Conservation (phyloP, 2,888 invertebrate species). For the Ornithoptera alexandrae region DNA sequence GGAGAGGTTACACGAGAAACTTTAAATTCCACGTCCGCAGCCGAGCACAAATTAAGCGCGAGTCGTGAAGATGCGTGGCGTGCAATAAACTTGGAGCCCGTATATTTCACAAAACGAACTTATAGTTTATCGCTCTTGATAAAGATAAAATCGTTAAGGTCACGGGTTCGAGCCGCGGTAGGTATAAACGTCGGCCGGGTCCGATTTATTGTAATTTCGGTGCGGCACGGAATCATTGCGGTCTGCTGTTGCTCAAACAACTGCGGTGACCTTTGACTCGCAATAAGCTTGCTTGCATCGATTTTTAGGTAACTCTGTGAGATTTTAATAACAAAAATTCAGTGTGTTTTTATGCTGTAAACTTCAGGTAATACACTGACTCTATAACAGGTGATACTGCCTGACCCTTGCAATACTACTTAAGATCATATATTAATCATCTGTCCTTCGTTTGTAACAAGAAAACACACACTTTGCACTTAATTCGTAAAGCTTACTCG, state of each 20-base stretch:
- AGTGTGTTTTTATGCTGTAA: no score
- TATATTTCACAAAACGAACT: conserved; percentile 21
- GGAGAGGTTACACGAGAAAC: no score
- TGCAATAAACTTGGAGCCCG: not conserved
- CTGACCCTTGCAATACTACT: no score
- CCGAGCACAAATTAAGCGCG: no score
- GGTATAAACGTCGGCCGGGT: conserved; percentile 17
- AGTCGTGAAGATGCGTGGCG: conserved; percentile 12
- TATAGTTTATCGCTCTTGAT: conserved; percentile 31
- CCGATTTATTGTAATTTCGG: conserved; percentile 28
- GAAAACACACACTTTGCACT: no score
- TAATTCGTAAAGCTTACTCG: no score
- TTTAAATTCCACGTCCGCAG: no score
- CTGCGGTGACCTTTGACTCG: conserved; percentile 21
- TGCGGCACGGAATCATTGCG: conserved; percentile 20
- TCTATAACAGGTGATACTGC: no score
- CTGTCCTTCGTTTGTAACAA: no score
- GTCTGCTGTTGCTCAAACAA: conserved; percentile 17
- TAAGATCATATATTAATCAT: no score
- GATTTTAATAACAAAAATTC: no score
- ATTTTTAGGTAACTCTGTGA: not conserved
- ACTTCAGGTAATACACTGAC: no score
- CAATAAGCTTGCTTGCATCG: not conserved
- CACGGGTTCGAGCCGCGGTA: conserved; percentile 31
- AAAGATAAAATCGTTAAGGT: conserved; percentile 31